Conservation (phyloP, 1,140 invertebrate genomes). For the Carposina sasakii region DNA sequence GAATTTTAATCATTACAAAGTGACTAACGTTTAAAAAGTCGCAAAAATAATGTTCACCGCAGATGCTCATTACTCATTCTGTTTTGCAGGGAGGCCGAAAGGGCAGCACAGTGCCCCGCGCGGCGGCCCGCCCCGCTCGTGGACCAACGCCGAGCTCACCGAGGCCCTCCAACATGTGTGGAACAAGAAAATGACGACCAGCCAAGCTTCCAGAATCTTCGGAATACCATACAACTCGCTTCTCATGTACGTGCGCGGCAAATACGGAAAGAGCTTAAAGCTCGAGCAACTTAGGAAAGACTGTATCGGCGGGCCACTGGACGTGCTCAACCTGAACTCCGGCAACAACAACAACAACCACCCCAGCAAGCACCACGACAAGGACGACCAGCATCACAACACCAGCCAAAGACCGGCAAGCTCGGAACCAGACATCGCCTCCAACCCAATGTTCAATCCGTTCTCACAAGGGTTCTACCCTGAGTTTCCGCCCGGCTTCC, state of each 20-base stretch:
- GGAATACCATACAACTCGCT: conserved; percentile 93
- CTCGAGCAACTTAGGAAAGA: conserved; percentile 89
- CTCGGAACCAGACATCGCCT: conserved; percentile 75
- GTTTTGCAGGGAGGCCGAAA: conserved; percentile 78
- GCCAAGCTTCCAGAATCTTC: conserved; percentile 90
- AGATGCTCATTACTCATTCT: too few relatives aligned
- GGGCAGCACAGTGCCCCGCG: conserved; percentile 91
- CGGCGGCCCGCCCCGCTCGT: conserved; percentile 89
- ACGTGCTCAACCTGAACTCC: conserved; percentile 79
- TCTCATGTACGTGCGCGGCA: conserved; percentile 93
- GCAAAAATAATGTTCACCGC: too few relatives aligned
- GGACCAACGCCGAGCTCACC: conserved; percentile 92
- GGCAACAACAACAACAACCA: conserved; percentile 81
- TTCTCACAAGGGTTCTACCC: conserved; percentile 85
- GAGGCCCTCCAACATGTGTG: conserved; percentile 92
- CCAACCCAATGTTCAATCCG: conserved; percentile 79
- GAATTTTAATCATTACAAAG: too few relatives aligned
- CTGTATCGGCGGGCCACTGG: conserved; percentile 84
- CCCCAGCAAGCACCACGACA: conserved; percentile 68
- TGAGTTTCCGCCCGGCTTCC: conserved; percentile 84
- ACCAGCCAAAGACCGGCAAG: conserved; percentile 74
- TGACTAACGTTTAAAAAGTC: too few relatives aligned
- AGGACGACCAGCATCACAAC: conserved; percentile 59
- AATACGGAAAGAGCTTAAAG: conserved; percentile 91
- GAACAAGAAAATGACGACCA: conserved; percentile 96